These are phyloP conservation scores for Euura lappo DNA, from an alignment of 1,140 invertebrate species.

Conservation along the genomic window DNA sequence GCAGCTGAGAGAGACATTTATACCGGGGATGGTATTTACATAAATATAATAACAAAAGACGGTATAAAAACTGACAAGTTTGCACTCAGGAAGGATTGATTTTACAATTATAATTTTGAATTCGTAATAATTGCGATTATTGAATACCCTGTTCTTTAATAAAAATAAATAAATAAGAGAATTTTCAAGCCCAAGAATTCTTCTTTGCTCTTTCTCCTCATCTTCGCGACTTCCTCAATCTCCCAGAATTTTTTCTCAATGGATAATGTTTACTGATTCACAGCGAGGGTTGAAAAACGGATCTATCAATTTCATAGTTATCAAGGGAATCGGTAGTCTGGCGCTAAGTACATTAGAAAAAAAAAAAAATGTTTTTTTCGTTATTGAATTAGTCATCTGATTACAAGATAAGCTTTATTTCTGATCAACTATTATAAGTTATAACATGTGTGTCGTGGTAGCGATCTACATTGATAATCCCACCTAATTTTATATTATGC, in stretches of 20 bases:
- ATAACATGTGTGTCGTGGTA: background rate
- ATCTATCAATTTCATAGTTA: no score
- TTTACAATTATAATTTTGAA: conserved; percentile 32
- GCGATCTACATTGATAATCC: background rate
- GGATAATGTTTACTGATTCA: no score
- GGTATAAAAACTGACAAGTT: conserved; percentile 78
- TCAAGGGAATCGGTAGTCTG: no score
- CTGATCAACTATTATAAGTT: background rate
- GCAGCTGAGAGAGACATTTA: conserved; percentile 97
- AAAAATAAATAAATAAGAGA: background rate
- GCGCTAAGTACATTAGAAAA: no score
- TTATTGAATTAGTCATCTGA: background rate
- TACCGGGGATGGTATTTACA: conserved; percentile 90
- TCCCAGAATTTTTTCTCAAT: no score
- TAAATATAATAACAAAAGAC: conserved; percentile 91
- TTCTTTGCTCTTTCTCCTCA: no score
- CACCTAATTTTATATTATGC: background rate
- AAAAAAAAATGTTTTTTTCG: no score
- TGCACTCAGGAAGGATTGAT: conserved; percentile 81
- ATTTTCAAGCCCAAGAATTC: no score
- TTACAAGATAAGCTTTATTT: conserved; percentile 6
- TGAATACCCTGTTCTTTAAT: background rate
- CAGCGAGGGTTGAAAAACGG: no score
- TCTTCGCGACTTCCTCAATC: no score
- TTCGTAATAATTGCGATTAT: background rate